These are phyloP conservation scores for Ophion ellenae DNA, from an alignment of 2,888 invertebrate species.

Conservation along the genomic window DNA sequence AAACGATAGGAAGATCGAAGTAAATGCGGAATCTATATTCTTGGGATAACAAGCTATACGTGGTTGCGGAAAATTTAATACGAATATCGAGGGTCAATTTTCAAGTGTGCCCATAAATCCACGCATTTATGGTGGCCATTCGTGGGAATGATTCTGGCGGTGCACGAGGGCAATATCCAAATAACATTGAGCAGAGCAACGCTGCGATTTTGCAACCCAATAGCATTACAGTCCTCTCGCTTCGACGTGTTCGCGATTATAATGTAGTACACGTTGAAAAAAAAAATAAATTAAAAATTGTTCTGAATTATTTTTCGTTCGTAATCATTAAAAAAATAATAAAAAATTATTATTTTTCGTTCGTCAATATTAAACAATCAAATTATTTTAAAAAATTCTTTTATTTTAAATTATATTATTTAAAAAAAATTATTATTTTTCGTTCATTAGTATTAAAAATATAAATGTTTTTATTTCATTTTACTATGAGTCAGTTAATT, in stretches of 20 bases:
- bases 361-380: too few species aligned
- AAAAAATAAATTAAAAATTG: too few species aligned
- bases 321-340: too few species aligned
- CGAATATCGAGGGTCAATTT: neutral
- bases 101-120: neutral
- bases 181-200: constrained; percentile 60
- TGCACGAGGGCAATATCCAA: constrained; percentile 58
- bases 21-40: too few species aligned
- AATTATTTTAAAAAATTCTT: too few species aligned
- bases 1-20: too few species aligned
- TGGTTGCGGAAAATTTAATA: neutral
- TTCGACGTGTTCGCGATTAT: neutral
- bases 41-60: neutral
- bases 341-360: too few species aligned
- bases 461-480: too few species aligned
- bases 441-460: too few species aligned
- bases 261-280: neutral
- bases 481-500: too few species aligned
- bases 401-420: too few species aligned
- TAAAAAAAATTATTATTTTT: too few species aligned
- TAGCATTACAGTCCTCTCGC: neutral
- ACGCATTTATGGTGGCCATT: constrained; percentile 54
- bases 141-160: constrained; percentile 58
- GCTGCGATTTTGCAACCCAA: constrained; percentile 9
- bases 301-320: neutral